These are phyloP conservation scores for Hydrotaea diabolus DNA, from an alignment of 2,888 invertebrate species.

Conservation along the genomic window DNA sequence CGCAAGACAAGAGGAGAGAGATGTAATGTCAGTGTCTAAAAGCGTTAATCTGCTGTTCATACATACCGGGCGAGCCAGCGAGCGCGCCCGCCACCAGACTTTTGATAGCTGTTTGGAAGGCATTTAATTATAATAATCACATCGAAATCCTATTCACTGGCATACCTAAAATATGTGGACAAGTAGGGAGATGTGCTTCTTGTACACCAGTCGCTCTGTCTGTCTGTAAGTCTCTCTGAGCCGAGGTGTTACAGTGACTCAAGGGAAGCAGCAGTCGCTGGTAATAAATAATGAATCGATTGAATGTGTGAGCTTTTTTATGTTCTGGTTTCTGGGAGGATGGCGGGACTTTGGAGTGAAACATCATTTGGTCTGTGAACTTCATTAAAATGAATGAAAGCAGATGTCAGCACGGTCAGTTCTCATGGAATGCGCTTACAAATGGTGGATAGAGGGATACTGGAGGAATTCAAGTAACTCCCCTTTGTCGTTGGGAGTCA, in stretches of 20 bases:
- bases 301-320: neutral
- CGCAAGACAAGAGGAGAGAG: neutral
- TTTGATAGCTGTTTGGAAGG: slow-evolving; percentile 30
- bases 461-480: slow-evolving; percentile 2
- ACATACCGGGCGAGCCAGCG: neutral
- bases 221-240: neutral
- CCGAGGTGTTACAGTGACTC: slow-evolving; percentile 6
- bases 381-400: slow-evolving; percentile 13
- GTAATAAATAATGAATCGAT: slow-evolving; percentile 40
- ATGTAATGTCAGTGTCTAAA: slow-evolving; percentile 57
- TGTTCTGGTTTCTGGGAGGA: neutral
- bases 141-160: slow-evolving; percentile 10
- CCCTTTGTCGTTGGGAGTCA: neutral
- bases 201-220: neutral
- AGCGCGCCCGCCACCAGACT: neutral
- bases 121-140: slow-evolving; percentile 54
- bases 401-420: neutral
- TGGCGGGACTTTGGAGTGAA: neutral
- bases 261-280: neutral
- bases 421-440: neutral
- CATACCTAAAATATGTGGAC: no score
- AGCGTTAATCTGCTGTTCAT: slow-evolving; percentile 57
- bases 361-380: slow-evolving; percentile 21
- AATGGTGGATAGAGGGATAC: no score
- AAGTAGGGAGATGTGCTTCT: no score